Evolutionary conservation across 2,888 invertebrate species (phyloP).

Genomic region (Branchinecta sandiegonensis): DNA sequence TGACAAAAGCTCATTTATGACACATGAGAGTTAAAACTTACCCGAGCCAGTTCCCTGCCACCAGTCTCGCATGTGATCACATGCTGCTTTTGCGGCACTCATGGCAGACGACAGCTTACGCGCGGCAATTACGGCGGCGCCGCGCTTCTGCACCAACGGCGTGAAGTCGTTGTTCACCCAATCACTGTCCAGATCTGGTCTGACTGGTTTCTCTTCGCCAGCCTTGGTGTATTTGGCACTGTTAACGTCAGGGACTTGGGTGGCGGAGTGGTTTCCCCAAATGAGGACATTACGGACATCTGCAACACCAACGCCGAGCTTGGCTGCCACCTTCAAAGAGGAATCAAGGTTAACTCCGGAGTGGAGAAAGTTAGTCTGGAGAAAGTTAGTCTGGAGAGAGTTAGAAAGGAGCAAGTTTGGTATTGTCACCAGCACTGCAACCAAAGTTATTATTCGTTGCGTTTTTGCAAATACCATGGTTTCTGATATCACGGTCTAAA

Average conservation of each 20-base stretch:
- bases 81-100: constrained; percentile 97
- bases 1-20: too few relatives aligned
- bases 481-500: too few relatives aligned
- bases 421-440: too few relatives aligned
- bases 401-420: too few relatives aligned
- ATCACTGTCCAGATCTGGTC: constrained; percentile 60
- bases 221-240: constrained; percentile 49
- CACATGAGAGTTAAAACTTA: constrained; percentile 27
- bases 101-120: constrained; percentile 97
- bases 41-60: constrained; percentile 67
- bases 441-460: too few relatives aligned
- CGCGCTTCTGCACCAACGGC: constrained; percentile 79
- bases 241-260: constrained; percentile 88
- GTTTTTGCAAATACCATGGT: too few relatives aligned
- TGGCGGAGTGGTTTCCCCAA: constrained; percentile 99
- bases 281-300: constrained; percentile 81
- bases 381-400: too few relatives aligned
- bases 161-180: constrained; percentile 73
- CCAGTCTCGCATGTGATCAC: constrained; percentile 95
- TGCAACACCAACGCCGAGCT: constrained; percentile 40
- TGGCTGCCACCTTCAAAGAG: constrained; percentile 24
- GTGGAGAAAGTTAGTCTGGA: too few relatives aligned
- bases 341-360: background rate
- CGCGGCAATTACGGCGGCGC: constrained; percentile 91
- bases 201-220: constrained; percentile 44